phyloP scores from a whole-genome alignment of 2,888 invertebrate species.

The Rhyacophila evoluta region DNA sequence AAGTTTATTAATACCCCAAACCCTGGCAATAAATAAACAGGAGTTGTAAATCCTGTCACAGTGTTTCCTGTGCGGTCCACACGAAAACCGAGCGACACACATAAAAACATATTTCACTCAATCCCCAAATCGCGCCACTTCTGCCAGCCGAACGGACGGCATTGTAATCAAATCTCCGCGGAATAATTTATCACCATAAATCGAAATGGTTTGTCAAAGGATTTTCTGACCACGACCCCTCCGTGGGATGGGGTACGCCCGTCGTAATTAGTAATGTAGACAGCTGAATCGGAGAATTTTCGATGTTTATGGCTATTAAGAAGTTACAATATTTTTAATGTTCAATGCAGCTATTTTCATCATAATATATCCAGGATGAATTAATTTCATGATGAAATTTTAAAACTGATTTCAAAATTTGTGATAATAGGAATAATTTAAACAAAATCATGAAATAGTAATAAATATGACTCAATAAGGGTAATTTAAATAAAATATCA shows the following conservation, averaged over 20 bases:
- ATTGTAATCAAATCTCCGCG: conserved; percentile 52
- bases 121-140: conserved; percentile 38
- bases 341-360: too few relatives aligned
- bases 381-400: too few relatives aligned
- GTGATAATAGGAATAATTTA: too few relatives aligned
- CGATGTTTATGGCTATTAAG: neutral
- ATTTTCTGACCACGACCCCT: conserved; percentile 26
- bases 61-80: conserved; percentile 29
- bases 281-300: neutral
- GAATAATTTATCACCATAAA: conserved; percentile 53
- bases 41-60: conserved; percentile 33
- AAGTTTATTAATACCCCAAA: conserved; percentile 45
- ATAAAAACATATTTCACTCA: conserved; percentile 46
- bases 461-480: too few relatives aligned
- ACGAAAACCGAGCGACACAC: conserved; percentile 30
- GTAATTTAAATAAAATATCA: too few relatives aligned
- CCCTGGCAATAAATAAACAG: conserved; percentile 34
- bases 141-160: conserved; percentile 27
- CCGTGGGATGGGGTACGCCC: neutral
- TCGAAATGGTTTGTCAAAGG: conserved; percentile 46
- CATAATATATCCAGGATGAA: too few relatives aligned
- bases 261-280: neutral
- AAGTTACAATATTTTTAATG: too few relatives aligned
- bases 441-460: too few relatives aligned
- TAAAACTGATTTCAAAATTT: too few relatives aligned